Percentiles rank a stretch among this genome's conserved stretches.
Conservation (phyloP, 2,797 vertebrate species). For the Ispidina picta region DNA sequence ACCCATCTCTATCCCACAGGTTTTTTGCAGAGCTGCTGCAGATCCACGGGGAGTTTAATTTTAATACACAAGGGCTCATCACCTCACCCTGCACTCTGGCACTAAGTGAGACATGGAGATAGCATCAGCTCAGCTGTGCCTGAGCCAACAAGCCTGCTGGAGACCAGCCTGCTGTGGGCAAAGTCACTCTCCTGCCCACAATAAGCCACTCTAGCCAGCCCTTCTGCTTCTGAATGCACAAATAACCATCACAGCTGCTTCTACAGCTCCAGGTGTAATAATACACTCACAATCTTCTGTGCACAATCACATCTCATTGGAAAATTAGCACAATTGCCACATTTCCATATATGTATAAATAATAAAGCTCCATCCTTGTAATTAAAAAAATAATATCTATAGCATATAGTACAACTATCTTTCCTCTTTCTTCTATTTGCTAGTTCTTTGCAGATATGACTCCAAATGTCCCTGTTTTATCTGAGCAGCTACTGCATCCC, state of each 20-base stretch:
- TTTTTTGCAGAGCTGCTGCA: neutral
- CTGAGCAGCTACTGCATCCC: neutral
- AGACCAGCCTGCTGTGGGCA: accelerated
- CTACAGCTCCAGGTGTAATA: neutral
- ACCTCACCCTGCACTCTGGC: accelerated
- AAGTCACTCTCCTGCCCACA: neutral
- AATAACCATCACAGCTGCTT: neutral
- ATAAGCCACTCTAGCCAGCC: neutral
- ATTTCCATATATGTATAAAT: neutral
- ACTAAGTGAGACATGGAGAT: neutral
- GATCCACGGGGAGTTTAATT: neutral
- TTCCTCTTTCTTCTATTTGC: neutral
- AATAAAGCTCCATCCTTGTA: neutral
- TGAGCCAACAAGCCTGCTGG: neutral
- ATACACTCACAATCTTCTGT: neutral
- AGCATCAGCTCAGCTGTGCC: neutral
- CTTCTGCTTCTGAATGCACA: neutral
- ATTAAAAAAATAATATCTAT: neutral
- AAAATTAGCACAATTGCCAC: neutral
- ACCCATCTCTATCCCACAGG: neutral
- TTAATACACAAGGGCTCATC: accelerated
- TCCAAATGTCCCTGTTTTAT: neutral
- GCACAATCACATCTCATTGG: neutral
- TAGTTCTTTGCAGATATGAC: neutral
- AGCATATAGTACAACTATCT: neutral